These are phyloP conservation scores for Panulirus ornatus DNA, from an alignment of 1,140 invertebrate genomes.

Conservation along the genomic window DNA sequence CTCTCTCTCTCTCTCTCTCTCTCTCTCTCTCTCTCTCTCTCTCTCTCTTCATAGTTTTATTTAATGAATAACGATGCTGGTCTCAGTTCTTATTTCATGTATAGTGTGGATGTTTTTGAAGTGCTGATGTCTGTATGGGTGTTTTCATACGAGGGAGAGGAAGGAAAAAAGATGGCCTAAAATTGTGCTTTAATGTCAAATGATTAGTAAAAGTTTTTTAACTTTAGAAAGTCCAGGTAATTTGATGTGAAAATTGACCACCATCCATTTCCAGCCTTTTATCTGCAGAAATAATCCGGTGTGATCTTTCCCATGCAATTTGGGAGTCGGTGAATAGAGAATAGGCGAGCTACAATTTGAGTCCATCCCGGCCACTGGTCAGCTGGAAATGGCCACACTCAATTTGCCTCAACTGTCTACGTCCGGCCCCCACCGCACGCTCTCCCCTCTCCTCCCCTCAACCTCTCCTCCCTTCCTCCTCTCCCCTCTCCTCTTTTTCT, in stretches of 20 bases:
- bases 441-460: neutral
- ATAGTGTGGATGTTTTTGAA: too few species aligned
- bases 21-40: conserved; percentile 28
- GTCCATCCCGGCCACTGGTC: conserved; percentile 35
- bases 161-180: too few species aligned
- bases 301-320: conserved; percentile 47
- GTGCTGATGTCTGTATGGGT: too few species aligned
- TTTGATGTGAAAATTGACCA: conserved; percentile 45
- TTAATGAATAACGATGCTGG: too few species aligned
- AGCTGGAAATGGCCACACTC: conserved; percentile 55
- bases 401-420: conserved; percentile 51
- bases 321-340: conserved; percentile 34
- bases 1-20: neutral
- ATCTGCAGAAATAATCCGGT: conserved; percentile 31
- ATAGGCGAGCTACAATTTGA: conserved; percentile 36
- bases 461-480: neutral
- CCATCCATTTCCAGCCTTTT: conserved; percentile 4
- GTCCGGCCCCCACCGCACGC: neutral
- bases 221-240: too few species aligned
- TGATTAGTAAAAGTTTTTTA: too few species aligned
- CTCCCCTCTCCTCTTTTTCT: neutral
- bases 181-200: too few species aligned
- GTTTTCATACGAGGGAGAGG: too few species aligned
- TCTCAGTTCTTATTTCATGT: too few species aligned
- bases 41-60: conserved; percentile 19